Percentiles rank a stretch among this genome's conserved stretches.
Evolutionary conservation across 2,113 vertebrate genomes (phyloP).

Genomic region (Galeopterus variegatus): DNA sequence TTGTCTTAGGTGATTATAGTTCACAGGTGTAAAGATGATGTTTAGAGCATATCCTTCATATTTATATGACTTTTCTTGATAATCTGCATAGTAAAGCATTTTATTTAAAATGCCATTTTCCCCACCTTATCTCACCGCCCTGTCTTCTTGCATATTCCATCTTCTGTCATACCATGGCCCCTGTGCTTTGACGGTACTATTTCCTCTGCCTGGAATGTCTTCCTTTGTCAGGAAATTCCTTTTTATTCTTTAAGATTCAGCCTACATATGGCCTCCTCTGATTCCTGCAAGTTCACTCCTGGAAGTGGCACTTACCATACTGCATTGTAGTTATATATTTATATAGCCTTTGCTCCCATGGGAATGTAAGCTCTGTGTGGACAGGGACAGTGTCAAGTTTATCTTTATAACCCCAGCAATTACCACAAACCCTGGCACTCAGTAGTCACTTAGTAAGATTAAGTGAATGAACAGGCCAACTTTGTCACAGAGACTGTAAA

Average conservation of each 20-base stretch:
- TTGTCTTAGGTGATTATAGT: constrained; percentile 16
- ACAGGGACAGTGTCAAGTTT: neutral
- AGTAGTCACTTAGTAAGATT: constrained; percentile 14
- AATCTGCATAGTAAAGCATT: constrained; percentile 11
- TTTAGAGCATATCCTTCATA: neutral
- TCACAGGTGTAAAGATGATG: constrained; percentile 18
- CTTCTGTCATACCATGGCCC: neutral
- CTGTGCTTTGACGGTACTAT: neutral
- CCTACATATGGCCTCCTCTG: neutral
- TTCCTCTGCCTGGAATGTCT: neutral
- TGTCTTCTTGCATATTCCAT: neutral
- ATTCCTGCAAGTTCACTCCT: neutral
- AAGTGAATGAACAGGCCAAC: neutral
- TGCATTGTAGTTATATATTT: neutral
- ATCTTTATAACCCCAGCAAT: neutral
- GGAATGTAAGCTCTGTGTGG: constrained; percentile 33
- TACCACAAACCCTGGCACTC: neutral
- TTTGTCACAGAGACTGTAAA: neutral
- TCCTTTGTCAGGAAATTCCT: constrained; percentile 3
- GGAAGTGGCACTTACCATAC: neutral
- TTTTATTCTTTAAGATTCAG: constrained; percentile 16
- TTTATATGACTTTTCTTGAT: constrained; percentile 34
- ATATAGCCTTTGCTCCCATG: neutral
- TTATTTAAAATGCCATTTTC: constrained; percentile 40
- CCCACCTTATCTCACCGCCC: neutral